Base-by-base conservation (phyloP, 2,113 vertebrate genomes). In the Pyrgilauda ruficollis region DNA sequence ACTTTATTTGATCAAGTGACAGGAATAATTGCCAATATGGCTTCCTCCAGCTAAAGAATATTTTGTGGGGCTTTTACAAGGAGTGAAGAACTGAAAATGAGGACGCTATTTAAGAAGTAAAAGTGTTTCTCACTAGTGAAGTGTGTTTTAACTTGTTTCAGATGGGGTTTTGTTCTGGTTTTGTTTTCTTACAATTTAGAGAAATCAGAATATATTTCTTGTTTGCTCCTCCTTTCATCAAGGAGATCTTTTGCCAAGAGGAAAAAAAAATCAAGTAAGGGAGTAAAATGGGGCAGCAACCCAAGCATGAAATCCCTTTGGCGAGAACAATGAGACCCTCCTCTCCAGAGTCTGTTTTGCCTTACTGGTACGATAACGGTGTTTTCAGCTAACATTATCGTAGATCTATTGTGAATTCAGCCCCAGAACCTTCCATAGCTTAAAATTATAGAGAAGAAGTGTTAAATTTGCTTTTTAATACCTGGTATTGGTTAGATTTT, bases 231-330 rank as follows among this genome's bases (percentile, higher is more conserved):
- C 44, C 84, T 96, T 94, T 97, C 59, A 96, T 95, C 85, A 39
- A 91, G 46, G 44, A 88, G 39, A 75, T 88, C 88, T 85, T 95
- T 96, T 94, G 73, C 87, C 81, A 83, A 86, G 69, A 80, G 46
- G 49, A 3, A 19, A 67, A 79, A 82, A 88, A 82, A 63, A 93
- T 95, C 93, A 82, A 97, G 81, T 95, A 91, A 97, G 59, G 69
- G 76, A 95, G 70, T 66, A 89, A 94, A 97, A 94, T 93, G 93
- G 94, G 85, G 94, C 90, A 97, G 85, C 86, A 97, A 96, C 91
- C 78, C 84, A 97, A 96, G 96, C 97, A 94, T 97, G 90, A 97
- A 97, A 97, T 95, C 95, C 90, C 91, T 72, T 92, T 93, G 90
- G 89, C 41, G 82, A 96, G 86, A 97, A 97, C 94, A 97, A 82